Conservation (phyloP, 2,113 vertebrate genomes). For the Rhinopomastus cyanomelas region DNA sequence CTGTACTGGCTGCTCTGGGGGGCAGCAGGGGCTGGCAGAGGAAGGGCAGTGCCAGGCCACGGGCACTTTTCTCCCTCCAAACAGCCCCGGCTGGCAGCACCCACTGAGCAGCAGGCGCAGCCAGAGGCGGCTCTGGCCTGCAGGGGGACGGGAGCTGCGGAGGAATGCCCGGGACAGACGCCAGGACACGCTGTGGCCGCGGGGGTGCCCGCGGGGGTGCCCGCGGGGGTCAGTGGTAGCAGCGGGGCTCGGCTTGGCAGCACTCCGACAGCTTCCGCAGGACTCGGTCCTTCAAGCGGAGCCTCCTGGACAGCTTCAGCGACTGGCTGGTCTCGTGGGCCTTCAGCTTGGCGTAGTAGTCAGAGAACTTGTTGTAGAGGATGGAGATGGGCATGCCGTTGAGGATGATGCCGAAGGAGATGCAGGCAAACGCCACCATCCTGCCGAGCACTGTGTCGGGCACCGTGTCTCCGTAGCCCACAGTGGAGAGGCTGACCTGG, state of each 20-base stretch:
- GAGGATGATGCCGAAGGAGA: constrained; percentile 92
- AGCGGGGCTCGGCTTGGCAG: not conserved
- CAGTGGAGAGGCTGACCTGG: constrained; percentile 92
- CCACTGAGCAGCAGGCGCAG: not conserved
- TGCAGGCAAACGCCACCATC: constrained; percentile 86
- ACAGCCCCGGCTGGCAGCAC: not conserved
- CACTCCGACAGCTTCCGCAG: constrained; percentile 53
- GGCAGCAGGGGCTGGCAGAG: not conserved
- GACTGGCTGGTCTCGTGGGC: constrained; percentile 78
- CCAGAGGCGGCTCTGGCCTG: accelerated
- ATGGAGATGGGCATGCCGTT: constrained; percentile 91
- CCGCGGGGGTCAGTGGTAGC: not conserved
- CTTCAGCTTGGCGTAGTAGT: constrained; percentile 84
- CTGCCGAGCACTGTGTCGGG: constrained; percentile 83
- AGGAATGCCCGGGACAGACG: not conserved
- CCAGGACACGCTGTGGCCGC: accelerated
- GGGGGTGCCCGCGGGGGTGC: no score
- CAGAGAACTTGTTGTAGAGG: constrained; percentile 86
- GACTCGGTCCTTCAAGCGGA: constrained; percentile 74
- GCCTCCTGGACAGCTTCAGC: constrained; percentile 67
- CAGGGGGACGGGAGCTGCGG: not conserved
- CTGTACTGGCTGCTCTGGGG: accelerated
- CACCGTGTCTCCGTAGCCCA: constrained; percentile 89
- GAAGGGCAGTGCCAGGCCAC: not conserved
- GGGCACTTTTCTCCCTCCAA: not conserved